These are phyloP conservation scores for Lampropteryx suffumata DNA, from an alignment of 2,888 invertebrate genomes.

Conservation along the genomic window DNA sequence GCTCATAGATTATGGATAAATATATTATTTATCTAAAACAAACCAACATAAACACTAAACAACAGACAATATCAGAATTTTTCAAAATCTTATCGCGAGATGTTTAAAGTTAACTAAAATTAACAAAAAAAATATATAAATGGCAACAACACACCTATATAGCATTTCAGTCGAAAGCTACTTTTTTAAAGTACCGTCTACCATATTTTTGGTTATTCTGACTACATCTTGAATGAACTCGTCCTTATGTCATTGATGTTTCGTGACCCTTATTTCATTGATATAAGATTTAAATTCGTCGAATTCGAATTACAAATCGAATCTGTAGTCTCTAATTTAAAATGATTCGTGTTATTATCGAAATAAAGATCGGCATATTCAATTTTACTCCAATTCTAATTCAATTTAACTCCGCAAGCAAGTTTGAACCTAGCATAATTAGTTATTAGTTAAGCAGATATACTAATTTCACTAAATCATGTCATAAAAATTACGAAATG, in stretches of 20 bases:
- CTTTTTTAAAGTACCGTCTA: constrained; percentile 1
- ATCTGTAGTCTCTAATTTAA: not conserved
- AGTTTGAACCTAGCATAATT: too few species aligned
- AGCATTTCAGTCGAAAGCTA: constrained; percentile 19
- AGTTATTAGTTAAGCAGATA: too few species aligned
- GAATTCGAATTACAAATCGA: too few species aligned
- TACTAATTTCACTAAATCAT: too few species aligned
- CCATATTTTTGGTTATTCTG: not conserved
- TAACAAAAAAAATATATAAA: constrained; percentile 28
- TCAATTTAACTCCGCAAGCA: too few species aligned
- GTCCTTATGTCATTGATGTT: too few species aligned
- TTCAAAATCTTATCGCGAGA: constrained; percentile 32
- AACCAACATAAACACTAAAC: constrained; percentile 37
- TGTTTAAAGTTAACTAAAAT: constrained; percentile 23
- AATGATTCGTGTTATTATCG: not conserved
- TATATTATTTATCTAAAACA: constrained; percentile 30
- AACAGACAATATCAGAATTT: constrained; percentile 40
- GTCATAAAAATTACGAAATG: too few species aligned
- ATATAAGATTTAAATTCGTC: too few species aligned
- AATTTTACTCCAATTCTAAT: too few species aligned
- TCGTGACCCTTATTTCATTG: not conserved
- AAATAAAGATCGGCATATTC: too few species aligned
- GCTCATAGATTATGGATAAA: constrained; percentile 25
- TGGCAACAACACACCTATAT: constrained; percentile 33
- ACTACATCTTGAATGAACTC: constrained; percentile 1